Conservation (phyloP, 2,113 vertebrate species). For the Epinephelus fuscoguttatus region DNA sequence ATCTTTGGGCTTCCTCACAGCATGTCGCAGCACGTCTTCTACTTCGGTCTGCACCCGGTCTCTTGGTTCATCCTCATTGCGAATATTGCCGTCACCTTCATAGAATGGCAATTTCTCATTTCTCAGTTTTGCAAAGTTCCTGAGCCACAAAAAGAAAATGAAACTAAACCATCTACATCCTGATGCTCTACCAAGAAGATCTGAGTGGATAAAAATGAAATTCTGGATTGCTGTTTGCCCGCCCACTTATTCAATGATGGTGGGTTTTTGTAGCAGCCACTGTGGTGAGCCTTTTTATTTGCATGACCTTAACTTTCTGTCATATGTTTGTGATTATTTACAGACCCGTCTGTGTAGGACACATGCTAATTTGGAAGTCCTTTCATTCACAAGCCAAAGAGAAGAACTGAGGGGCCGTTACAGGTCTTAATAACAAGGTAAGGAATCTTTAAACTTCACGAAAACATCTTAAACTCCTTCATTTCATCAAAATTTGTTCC, state of each 20-base stretch:
- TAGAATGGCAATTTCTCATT: constrained; percentile 72
- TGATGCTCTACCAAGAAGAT: constrained; percentile 14
- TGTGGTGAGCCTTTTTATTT: neutral
- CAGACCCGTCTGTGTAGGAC: constrained; percentile 39
- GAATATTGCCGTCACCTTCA: constrained; percentile 47
- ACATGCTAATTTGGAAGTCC: constrained; percentile 6
- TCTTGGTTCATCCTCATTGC: constrained; percentile 76
- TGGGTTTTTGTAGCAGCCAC: constrained; percentile 3
- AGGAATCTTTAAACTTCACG: neutral
- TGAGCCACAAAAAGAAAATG: neutral
- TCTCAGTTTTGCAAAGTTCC: constrained; percentile 15
- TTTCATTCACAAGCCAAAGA: constrained; percentile 16
- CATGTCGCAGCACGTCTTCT: constrained; percentile 58
- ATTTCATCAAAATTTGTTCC: constrained; percentile 3
- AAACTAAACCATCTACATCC: neutral
- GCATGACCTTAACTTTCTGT: constrained; percentile 31
- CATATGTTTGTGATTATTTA: constrained; percentile 64
- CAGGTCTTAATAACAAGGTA: constrained; percentile 50
- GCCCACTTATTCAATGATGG: constrained; percentile 10
- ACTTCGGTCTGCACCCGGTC: constrained; percentile 74
- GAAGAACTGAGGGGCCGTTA: constrained; percentile 19
- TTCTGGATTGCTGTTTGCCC: constrained; percentile 1
- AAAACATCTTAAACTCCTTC: neutral
- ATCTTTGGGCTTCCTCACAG: neutral
- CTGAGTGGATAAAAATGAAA: constrained; percentile 1